Evolutionary conservation across 2,888 invertebrate species (phyloP).

Genomic region (Morpho helenor): DNA sequence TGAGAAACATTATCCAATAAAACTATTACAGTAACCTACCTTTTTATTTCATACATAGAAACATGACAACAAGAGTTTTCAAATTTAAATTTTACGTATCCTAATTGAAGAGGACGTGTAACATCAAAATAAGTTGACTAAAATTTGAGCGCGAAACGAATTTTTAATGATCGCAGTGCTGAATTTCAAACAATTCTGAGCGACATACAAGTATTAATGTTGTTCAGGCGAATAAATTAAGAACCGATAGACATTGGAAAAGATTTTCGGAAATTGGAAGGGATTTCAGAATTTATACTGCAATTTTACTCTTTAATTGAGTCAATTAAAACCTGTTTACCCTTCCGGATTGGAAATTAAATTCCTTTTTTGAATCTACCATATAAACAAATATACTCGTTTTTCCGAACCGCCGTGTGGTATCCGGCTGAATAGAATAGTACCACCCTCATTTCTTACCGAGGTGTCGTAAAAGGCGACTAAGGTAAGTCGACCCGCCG

Average conservation of each 20-base stretch:
- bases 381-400: constrained; percentile 60
- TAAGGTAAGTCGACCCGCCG: constrained; percentile 21
- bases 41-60: too few species aligned
- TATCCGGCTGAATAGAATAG: too few species aligned
- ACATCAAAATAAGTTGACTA: constrained; percentile 21
- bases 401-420: constrained; percentile 36
- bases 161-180: constrained; percentile 27
- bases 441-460: too few species aligned
- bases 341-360: constrained; percentile 63
- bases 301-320: constrained; percentile 57
- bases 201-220: constrained; percentile 31
- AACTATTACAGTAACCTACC: too few species aligned
- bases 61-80: too few species aligned
- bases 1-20: too few species aligned
- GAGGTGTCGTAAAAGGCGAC: too few species aligned
- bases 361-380: constrained; percentile 52
- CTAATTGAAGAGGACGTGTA: constrained; percentile 16
- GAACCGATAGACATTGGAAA: constrained; percentile 49
- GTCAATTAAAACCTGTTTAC: constrained; percentile 66
- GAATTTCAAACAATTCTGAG: constrained; percentile 37
- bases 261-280: constrained; percentile 53
- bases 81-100: background rate
- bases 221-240: constrained; percentile 60
- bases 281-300: constrained; percentile 56
- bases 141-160: constrained; percentile 21